Evolutionary conservation across 2,113 vertebrate species (phyloP).

Genomic region (Sebastes fasciatus): DNA sequence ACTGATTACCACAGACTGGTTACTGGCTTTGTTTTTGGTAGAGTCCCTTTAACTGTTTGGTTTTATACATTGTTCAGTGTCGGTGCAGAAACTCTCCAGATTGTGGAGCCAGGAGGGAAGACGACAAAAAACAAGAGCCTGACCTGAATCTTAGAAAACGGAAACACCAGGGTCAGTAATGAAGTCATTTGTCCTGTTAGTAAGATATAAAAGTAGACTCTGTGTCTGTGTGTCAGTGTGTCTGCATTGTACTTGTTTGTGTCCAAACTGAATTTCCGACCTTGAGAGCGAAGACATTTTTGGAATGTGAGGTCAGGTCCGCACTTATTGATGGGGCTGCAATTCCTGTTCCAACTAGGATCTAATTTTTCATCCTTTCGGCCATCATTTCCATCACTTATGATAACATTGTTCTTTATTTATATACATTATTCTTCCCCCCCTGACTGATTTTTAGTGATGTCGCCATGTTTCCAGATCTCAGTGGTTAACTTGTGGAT

Average conservation of each 20-base stretch:
- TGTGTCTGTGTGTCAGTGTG: not conserved
- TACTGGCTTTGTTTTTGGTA: not conserved
- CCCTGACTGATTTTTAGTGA: too few relatives aligned
- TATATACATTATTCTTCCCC: not conserved
- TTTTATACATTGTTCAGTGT: not conserved
- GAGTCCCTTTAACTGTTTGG: not conserved
- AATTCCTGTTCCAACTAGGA: not conserved
- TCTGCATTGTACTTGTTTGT: not conserved
- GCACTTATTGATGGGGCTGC: not conserved
- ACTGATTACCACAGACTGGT: not conserved
- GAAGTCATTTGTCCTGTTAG: not conserved
- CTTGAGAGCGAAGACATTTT: not conserved
- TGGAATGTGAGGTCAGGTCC: not conserved
- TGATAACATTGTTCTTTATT: not conserved
- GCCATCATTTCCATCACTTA: not conserved
- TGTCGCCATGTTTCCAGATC: too few relatives aligned
- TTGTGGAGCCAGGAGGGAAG: constrained; percentile 26
- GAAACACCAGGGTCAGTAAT: constrained; percentile 16
- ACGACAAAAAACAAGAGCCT: constrained; percentile 18
- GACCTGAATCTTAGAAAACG: constrained; percentile 3
- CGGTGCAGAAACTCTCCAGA: not conserved
- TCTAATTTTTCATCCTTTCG: not conserved
- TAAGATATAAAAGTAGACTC: not conserved
- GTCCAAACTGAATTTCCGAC: constrained; percentile 9
- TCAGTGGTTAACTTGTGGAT: too few relatives aligned